These are phyloP conservation scores for Chaetodon trifascialis DNA, from an alignment of 2,113 vertebrate species.

Conservation along the genomic window DNA sequence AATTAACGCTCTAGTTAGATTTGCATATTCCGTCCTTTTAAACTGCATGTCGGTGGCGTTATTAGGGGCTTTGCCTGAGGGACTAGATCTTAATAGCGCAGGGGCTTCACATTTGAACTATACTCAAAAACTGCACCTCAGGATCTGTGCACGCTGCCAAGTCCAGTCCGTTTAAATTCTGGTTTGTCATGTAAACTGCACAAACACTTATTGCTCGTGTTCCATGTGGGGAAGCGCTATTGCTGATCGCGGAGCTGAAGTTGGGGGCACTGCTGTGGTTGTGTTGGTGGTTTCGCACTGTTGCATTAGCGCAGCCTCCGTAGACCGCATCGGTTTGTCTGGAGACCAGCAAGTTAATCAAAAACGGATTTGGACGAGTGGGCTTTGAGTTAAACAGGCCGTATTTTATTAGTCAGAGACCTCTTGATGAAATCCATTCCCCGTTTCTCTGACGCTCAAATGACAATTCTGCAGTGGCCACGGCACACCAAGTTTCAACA, in stretches of 20 bases:
- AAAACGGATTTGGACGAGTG: slow-evolving; percentile 82
- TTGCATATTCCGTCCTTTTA: background rate
- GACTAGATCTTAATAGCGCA: slow-evolving; percentile 29
- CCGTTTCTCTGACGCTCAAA: slow-evolving; percentile 30
- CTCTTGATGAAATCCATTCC: slow-evolving; percentile 55
- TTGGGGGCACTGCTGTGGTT: slow-evolving; percentile 63
- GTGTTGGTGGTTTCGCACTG: slow-evolving; percentile 74
- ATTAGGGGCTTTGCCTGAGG: background rate
- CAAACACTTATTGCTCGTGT: background rate
- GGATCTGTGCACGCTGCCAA: background rate
- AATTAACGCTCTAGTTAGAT: background rate
- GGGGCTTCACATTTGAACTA: background rate
- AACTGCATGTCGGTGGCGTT: background rate
- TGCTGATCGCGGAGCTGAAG: slow-evolving; percentile 57
- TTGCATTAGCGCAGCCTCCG: slow-evolving; percentile 69
- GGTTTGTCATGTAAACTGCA: background rate
- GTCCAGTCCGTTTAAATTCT: background rate
- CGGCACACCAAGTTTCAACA: slow-evolving; percentile 32
- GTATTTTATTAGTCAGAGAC: slow-evolving; percentile 54
- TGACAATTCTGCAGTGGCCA: slow-evolving; percentile 23
- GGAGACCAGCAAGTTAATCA: slow-evolving; percentile 79
- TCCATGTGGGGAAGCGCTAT: background rate
- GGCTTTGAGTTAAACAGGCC: slow-evolving; percentile 63
- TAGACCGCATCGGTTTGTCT: slow-evolving; percentile 76
- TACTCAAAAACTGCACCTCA: slow-evolving; percentile 1